Percentiles rank a stretch among this genome's conserved stretches.
These are phyloP conservation scores for Acanthopagrus latus DNA, from an alignment of 2,797 vertebrate species.

Conservation along the genomic window DNA sequence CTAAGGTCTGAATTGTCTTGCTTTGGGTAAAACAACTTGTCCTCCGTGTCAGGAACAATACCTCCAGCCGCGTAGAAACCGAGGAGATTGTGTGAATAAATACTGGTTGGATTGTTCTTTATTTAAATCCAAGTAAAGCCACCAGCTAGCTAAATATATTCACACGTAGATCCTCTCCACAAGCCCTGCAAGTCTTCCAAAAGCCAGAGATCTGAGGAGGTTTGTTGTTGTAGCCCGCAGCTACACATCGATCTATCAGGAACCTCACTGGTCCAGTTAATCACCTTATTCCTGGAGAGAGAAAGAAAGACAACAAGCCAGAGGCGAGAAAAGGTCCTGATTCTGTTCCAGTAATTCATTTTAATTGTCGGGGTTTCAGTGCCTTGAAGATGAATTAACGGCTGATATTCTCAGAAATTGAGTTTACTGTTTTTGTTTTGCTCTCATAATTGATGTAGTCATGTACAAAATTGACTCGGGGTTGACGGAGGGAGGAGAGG, in stretches of 20 bases:
- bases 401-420: conserved; percentile 56
- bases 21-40: conserved; percentile 36
- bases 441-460: conserved; percentile 59
- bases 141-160: conserved; percentile 67
- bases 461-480: conserved; percentile 53
- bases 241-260: conserved; percentile 73
- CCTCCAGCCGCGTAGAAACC: conserved; percentile 9
- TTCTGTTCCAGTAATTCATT: conserved; percentile 53
- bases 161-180: conserved; percentile 61
- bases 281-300: conserved; percentile 71
- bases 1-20: conserved; percentile 36
- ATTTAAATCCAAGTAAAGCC: conserved; percentile 69
- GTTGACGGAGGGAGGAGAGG: conserved; percentile 42
- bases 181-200: conserved; percentile 64
- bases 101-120: conserved; percentile 57
- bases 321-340: conserved; percentile 39
- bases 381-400: conserved; percentile 57
- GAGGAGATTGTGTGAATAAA: conserved; percentile 58
- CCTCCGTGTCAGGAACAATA: conserved; percentile 46
- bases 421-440: conserved; percentile 59
- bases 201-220: conserved; percentile 77
- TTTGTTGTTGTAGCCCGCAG: conserved; percentile 78
- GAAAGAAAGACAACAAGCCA: conserved; percentile 42
- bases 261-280: conserved; percentile 76
- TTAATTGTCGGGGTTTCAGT: conserved; percentile 53